Evolutionary conservation across 2,113 vertebrate genomes (phyloP), one percentile per base, ranked within the genome.

Genomic region (Falco punctatus): DNA sequence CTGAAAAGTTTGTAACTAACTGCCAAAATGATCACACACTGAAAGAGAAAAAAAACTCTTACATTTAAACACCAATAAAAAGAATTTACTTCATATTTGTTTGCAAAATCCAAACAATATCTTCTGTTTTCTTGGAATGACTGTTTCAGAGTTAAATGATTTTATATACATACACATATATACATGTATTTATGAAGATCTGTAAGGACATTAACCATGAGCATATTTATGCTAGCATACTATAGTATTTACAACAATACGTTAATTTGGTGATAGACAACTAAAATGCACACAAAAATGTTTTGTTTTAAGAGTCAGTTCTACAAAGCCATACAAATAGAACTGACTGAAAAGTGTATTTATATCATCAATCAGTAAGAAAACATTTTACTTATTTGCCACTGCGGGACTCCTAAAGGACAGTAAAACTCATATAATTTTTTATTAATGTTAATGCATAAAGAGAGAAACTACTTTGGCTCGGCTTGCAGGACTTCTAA

Each of bases 11-110:
- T 40, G 74, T 42, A 79, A 80, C 38, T 11, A 42, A 52, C 65
- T 91, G 95, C 92, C 96, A 96, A 70, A 91, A 83, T 14, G 38
- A 74, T 84, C 75, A 30, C 52, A 70, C 26, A 42, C 57, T 40
- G 23, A 27, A 81, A 78, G 15, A 73, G 15, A 8, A 52, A 33
- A 69, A 38, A 51, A 64, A 13, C 5, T 20, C 49, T 78, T 54
- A 21, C 16, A 75, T 59, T 88, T 82, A 85, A 88, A 58, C 24
- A 62, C 16, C 23, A 81, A 67, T 46, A 51, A 59, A 83, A 79
- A 42, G 13, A 40, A 77, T 80, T 38, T 32, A 62, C 38, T 71
- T 77, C 9, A 1, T 5, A 40, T 32, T 87, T 80, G 44, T 86
- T 82, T 78, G 38, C 42, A 90, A 95, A 91, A 86, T 54, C 55